Conservation (phyloP, 2,113 vertebrate species). For the Herpailurus yagouaroundi region DNA sequence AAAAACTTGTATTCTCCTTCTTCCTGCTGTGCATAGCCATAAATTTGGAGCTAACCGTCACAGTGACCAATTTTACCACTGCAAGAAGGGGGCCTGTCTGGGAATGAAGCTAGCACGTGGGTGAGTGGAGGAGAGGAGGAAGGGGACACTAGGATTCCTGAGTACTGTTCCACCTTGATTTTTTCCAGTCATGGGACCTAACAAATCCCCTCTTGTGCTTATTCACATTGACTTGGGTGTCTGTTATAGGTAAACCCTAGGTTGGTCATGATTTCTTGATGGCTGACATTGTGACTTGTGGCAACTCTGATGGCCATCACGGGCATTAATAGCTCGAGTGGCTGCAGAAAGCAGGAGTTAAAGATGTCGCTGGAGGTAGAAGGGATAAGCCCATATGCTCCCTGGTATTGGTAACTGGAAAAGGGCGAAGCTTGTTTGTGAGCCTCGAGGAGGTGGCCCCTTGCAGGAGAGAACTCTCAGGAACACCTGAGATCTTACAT, state of each 20-base stretch:
- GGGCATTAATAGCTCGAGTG: neutral
- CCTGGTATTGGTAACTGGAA: neutral
- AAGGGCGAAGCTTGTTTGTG: neutral
- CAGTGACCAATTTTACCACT: neutral
- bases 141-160: neutral
- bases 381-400: neutral
- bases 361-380: neutral
- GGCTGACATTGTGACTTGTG: neutral
- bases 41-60: neutral
- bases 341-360: neutral
- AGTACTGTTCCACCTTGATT: neutral
- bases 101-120: neutral
- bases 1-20: neutral
- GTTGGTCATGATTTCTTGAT: neutral
- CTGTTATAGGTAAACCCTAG: neutral
- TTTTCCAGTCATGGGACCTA: neutral
- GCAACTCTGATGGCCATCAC: neutral
- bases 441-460: neutral
- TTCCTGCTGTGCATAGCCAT: neutral
- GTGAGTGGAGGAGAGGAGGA: neutral
- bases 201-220: neutral
- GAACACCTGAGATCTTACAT: neutral
- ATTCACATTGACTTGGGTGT: neutral
- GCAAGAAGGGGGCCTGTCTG: neutral
- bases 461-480: neutral